These are phyloP conservation scores for Silurus aristotelis DNA, from an alignment of 2,797 vertebrate genomes.

Conservation along the genomic window DNA sequence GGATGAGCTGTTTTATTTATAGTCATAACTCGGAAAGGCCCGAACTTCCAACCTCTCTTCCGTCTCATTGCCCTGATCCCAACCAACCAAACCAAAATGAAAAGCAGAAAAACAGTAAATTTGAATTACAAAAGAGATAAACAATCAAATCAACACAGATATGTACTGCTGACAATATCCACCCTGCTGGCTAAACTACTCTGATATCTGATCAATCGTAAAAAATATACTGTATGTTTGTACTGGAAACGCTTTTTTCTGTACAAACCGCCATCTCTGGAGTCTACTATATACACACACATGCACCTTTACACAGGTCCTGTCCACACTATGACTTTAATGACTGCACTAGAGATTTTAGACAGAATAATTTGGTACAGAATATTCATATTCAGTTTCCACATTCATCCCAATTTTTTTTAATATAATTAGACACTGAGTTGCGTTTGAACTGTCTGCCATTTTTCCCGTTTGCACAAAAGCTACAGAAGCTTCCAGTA, in stretches of 20 bases:
- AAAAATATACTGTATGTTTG: constrained; percentile 73
- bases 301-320: constrained; percentile 44
- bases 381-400: neutral
- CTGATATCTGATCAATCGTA: constrained; percentile 73
- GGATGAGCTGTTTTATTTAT: constrained; percentile 65
- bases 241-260: constrained; percentile 83
- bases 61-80: constrained; percentile 41
- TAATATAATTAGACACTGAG: neutral
- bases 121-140: constrained; percentile 74
- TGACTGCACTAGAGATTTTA: constrained; percentile 21
- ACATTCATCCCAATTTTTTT: neutral
- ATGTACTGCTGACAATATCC: constrained; percentile 67
- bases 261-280: constrained; percentile 72
- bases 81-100: constrained; percentile 59
- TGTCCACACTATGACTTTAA: constrained; percentile 51
- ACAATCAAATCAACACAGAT: constrained; percentile 64
- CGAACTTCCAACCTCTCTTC: constrained; percentile 52
- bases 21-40: constrained; percentile 72
- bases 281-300: constrained; percentile 74
- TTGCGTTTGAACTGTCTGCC: neutral
- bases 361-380: constrained; percentile 29
- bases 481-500: constrained; percentile 16
- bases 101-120: constrained; percentile 62
- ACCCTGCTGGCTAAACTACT: constrained; percentile 68
- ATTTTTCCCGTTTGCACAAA: neutral